Evolutionary conservation across 2,113 vertebrate genomes (phyloP), one percentile per base, ranked within the genome.

Genomic region (Verasper variegatus): DNA sequence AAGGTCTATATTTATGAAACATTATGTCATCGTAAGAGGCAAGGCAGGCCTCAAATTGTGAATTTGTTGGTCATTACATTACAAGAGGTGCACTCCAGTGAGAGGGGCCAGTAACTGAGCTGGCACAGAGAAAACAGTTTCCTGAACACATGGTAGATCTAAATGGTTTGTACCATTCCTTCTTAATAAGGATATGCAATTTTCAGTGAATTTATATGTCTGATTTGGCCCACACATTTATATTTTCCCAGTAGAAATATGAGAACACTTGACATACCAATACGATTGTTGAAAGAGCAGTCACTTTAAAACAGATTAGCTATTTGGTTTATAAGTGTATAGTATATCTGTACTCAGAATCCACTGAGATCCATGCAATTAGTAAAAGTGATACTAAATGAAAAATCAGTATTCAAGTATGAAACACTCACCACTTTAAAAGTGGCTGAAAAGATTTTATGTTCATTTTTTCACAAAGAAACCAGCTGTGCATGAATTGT

Each of bases 61-160:
- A 49, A 54, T 62, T 71, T 54, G 24, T 69, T 45, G 18, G 49
- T 68, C 23, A 71, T 54, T 61, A 51, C 51, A 67, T n/a, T 73
- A 58, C 20, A 14, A 54, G 62, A 66, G 23, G 18, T 51, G 20
- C 12, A 68, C 27, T 0, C 57, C 27, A 52, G 52, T 67, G 40
- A 64, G 54, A 52, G 49, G 56, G 71, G 51, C 57, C 73, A 67
- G 58, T 68, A 56, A 31, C 23, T 64, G 42, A 67, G 37, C 45
- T 55, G 31, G 56, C 42, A 68, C 35, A 59, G 5, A 59, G 65
- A 62, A 31, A 61, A 61, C 14, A 49, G 49, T 81, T 64, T 66
- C 18, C 26, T 68, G 40, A 74, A 61, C 64, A 37, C 20, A 31
- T 74, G 66, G 61, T 77, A 82, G 47, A 65, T 78, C 68, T 78